A percentile compares a stretch with the other conserved stretches of the same genome.
Conservation (phyloP, 2,888 invertebrate species). For the Synergus itoensis region DNA sequence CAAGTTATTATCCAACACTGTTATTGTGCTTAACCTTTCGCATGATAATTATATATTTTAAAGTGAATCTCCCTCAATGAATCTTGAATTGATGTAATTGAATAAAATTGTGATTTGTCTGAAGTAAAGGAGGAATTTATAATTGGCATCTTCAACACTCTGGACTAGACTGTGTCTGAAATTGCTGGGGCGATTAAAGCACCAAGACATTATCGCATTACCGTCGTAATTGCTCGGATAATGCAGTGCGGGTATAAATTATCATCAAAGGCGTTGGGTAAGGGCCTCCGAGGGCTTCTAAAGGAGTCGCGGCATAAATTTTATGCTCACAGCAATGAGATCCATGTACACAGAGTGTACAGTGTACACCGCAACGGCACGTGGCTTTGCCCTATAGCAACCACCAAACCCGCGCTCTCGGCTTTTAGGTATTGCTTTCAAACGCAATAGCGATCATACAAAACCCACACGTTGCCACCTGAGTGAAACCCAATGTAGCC, state of each 20-base stretch:
- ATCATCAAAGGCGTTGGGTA: slow-evolving; percentile 54
- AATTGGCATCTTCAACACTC: not conserved
- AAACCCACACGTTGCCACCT: slow-evolving; percentile 26
- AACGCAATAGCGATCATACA: slow-evolving; percentile 9
- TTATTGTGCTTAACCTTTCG: no score
- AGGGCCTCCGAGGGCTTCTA: not conserved
- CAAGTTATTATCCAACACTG: no score
- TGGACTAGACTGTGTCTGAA: not conserved
- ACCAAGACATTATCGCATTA: slow-evolving; percentile 63
- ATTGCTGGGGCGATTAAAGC: slow-evolving; percentile 43
- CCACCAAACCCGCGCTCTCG: not conserved
- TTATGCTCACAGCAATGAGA: slow-evolving; percentile 3
- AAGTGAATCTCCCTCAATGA: no score
- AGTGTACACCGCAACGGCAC: slow-evolving; percentile 16
- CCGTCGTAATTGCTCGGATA: slow-evolving; percentile 64
- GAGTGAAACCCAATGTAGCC: slow-evolving; percentile 36
- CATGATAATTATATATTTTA: no score
- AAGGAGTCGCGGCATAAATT: not conserved
- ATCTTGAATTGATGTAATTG: no score
- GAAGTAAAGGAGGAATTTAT: not conserved
- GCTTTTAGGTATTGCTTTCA: slow-evolving; percentile 24
- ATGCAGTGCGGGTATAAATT: slow-evolving; percentile 66
- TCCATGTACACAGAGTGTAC: not conserved
- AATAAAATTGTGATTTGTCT: no score
- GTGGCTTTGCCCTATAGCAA: not conserved